phyloP scores from a whole-genome alignment of 2,797 vertebrate genomes.

The Melanotaenia parkinsoni region DNA sequence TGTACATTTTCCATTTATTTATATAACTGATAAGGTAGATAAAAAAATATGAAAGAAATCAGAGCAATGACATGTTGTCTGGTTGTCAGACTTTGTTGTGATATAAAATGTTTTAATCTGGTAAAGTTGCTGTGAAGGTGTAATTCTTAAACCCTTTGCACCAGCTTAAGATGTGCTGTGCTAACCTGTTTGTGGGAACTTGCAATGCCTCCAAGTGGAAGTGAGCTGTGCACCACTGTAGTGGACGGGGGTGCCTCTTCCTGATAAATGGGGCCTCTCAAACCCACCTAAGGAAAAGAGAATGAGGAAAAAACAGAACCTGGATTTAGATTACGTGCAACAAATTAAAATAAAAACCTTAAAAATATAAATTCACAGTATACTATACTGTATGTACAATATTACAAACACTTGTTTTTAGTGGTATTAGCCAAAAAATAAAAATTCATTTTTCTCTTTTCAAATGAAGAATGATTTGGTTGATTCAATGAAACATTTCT shows the following conservation, averaged over 20 bases:
- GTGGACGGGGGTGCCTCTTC: constrained; percentile 74
- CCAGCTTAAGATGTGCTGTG: not conserved
- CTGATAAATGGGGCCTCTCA: constrained; percentile 59
- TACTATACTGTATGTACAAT: not conserved
- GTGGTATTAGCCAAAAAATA: not conserved
- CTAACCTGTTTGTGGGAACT: constrained; percentile 84
- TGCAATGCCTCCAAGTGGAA: constrained; percentile 73
- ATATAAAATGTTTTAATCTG: not conserved
- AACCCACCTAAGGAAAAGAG: constrained; percentile 58
- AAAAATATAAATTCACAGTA: not conserved
- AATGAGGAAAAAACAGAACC: not conserved
- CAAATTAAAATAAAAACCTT: not conserved
- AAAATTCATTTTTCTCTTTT: not conserved
- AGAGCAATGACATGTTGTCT: not conserved
- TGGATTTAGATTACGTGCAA: not conserved
- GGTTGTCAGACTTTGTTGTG: not conserved
- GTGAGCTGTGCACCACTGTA: constrained; percentile 69
- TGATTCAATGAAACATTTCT: not conserved
- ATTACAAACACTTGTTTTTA: not conserved
- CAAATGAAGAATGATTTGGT: not conserved
- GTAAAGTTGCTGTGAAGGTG: not conserved
- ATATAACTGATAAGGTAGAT: not conserved
- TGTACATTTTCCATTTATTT: not conserved
- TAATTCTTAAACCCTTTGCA: no score
- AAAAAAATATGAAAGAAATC: not conserved